Conservation (phyloP, 2,113 vertebrate genomes). For the Merops nubicus region DNA sequence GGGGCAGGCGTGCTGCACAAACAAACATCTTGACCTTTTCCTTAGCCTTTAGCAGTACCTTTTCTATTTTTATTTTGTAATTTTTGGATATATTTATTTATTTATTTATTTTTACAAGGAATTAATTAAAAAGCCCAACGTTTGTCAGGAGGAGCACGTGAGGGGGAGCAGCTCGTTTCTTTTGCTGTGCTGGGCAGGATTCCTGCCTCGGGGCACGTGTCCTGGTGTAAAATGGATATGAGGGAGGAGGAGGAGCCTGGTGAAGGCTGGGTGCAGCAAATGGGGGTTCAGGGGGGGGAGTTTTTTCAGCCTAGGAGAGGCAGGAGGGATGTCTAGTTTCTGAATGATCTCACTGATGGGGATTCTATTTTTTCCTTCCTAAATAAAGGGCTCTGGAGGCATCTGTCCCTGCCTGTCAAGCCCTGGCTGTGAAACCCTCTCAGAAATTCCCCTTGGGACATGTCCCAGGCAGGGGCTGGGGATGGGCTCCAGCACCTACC, state of each 20-base stretch:
- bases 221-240: not conserved
- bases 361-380: not conserved
- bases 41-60: slow-evolving; percentile 60
- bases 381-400: slow-evolving; percentile 1
- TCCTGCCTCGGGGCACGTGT: not conserved
- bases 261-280: not conserved
- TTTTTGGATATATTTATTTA: not conserved
- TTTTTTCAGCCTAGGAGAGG: not conserved
- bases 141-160: not conserved
- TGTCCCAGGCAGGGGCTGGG: not conserved
- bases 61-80: not conserved
- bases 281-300: not conserved
- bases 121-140: not conserved
- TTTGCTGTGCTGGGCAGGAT: slow-evolving; percentile 2
- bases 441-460: rapidly evolving
- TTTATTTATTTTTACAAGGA: not conserved
- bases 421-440: not conserved
- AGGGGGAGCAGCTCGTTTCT: not conserved
- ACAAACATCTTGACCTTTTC: slow-evolving; percentile 75
- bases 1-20: slow-evolving; percentile 58
- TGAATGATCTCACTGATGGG: not conserved
- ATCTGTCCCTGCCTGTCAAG: slow-evolving; percentile 38
- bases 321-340: not conserved
- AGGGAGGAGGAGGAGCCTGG: not conserved
- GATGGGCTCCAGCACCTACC: not conserved